Percentiles rank a stretch among this genome's conserved stretches.
Evolutionary conservation across 1,140 invertebrate species (phyloP).

Genomic region (Pseudobourletiella spinata): DNA sequence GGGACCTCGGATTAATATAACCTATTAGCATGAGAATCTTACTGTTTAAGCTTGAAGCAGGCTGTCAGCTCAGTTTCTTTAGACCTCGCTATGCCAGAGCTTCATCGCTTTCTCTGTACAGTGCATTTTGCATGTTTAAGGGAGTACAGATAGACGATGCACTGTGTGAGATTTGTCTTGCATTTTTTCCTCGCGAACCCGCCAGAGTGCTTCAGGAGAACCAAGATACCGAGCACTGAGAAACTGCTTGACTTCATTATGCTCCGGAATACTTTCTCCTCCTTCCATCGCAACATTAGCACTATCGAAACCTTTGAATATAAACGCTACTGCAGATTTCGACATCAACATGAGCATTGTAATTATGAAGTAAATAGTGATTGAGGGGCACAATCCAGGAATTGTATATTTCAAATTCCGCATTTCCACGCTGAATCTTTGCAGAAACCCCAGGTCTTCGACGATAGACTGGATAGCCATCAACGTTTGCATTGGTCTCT

Average conservation of each 20-base stretch:
- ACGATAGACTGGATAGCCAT: slow-evolving; percentile 15
- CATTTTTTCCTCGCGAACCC: slow-evolving; percentile 32
- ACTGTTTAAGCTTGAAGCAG: slow-evolving; percentile 29
- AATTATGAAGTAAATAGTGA: slow-evolving; percentile 44
- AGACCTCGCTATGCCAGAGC: background rate
- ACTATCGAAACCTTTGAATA: slow-evolving; percentile 28
- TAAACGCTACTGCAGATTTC: slow-evolving; percentile 46
- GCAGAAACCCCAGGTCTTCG: no score
- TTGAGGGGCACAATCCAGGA: slow-evolving; percentile 48
- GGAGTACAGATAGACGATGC: slow-evolving; percentile 38
- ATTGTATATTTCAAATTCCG: slow-evolving; percentile 39
- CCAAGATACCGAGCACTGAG: slow-evolving; percentile 37
- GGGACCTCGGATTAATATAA: slow-evolving; percentile 36
- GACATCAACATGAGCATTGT: slow-evolving; percentile 46
- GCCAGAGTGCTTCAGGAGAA: slow-evolving; percentile 38
- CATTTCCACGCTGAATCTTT: no score
- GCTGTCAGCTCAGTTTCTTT: slow-evolving; percentile 30
- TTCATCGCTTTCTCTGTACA: slow-evolving; percentile 31
- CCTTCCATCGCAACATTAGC: background rate
- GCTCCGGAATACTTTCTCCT: background rate
- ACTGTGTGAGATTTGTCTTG: slow-evolving; percentile 36
- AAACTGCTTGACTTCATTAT: slow-evolving; percentile 35
- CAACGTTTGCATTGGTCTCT: slow-evolving; percentile 5
- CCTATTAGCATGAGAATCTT: slow-evolving; percentile 16
- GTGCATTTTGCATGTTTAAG: slow-evolving; percentile 41